Evolutionary conservation across 2,113 vertebrate species (phyloP), one percentile per base, ranked within the genome.

Genomic region (Festucalex cinctus): DNA sequence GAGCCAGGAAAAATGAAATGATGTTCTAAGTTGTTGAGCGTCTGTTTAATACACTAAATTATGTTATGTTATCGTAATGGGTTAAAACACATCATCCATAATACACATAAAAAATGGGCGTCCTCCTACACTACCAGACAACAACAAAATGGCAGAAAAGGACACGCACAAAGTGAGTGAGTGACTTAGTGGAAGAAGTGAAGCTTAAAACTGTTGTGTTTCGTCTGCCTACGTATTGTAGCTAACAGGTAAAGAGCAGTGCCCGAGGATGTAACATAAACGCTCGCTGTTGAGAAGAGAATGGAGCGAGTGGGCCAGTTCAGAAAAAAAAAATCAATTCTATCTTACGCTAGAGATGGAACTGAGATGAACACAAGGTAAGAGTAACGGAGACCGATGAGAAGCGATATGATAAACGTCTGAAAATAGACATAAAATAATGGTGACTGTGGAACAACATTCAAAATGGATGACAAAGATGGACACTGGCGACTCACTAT

Each of bases 371-470:
- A 37, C 39, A 37, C 39, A 16, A 56, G 76, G 54, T n/a, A 32
- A 65, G 57, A 28, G 37, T 26, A 68, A 49, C 71, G 66, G 71
- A 71, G 63, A 51, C 59, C n/a, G 73, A 76, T 69, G 73, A 82
- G 79, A 75, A 68, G 41, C 44, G 63, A 28, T 76, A 70, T 71
- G 46, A 72, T 73, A 73, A 71, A 83, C 66, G 65, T 22, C 63
- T 57, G 51, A 59, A 80, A 62, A 70, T 57, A 59, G 66, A 78
- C 69, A 74, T 74, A 70, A 85, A 81, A 70, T 58, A 3, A 39
- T 19, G 41, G 63, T 22, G 62, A 51, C 46, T 41, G 12, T 39
- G 71, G 58, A 39, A 71, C 70, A 76, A 51, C 68, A 81, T 81
- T 81, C 74, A 76, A 66, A 68, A 74, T 75, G 24, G 12, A 20